Base-by-base conservation (phyloP, 2,888 invertebrate genomes). In the Phalangium opilio region DNA sequence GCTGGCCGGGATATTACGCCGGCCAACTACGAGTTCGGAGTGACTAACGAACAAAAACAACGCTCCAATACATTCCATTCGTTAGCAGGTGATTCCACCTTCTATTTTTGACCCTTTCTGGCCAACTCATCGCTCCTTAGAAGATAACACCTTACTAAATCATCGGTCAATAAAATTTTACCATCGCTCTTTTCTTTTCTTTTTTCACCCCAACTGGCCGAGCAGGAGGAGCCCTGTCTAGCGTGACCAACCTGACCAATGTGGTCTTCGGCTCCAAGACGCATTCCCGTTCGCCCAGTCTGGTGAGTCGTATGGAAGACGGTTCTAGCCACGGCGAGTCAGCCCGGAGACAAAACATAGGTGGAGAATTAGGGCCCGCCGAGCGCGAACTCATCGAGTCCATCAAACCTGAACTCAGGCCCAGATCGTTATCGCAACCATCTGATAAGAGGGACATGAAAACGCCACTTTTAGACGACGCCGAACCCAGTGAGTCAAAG, bases 1-100 rank as follows among this genome's bases (percentile, higher is more conserved):
- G 85, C 85, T 0, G 86, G 86, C 1, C 79, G 79, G 61, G 86
- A 87, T 63, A 81, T 86, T 48, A 86, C 86, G 1, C 86, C 86
- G 0, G 75, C 84, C 54, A 85, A 85, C 66, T 75, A 83, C 58
- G 78, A 81, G 61, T 84, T 83, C 83, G 57, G 78, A 80, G 27
- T 27, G 8, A 27, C 27, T 27, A 27, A 27, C 27, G 27, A 27
- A 27, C 27, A 27, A 27, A 27, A 27, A 8, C 61, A 83, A 81
- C 62, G 76, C n/a, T 43, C 38, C 7, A 48, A 50, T 8, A 38
- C 50, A 32, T 45, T 48, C 21, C 44, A 45, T 18, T 52, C 52
- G 41, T 48, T 52, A 8, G 44, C 52, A 34, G 52, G 52, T 52
- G 43, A 11, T 19, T 27, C n/a, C 8, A 2, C 15, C 15, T 42